Base-by-base conservation (phyloP, 2,797 vertebrate genomes). In the Argentina silus region DNA sequence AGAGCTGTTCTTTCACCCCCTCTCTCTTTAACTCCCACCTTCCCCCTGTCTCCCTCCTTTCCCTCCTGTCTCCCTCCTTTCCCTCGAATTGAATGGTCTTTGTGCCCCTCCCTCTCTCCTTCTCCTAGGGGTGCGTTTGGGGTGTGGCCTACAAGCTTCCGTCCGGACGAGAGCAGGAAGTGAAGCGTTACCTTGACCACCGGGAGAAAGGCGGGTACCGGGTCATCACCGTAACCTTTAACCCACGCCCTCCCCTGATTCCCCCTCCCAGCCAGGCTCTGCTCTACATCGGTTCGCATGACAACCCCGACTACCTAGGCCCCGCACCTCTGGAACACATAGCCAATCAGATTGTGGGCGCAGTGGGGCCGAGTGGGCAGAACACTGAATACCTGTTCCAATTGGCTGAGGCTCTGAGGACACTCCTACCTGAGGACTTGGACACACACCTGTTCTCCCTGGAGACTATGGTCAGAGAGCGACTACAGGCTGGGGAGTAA, bases 331-430 rank as follows among this genome's bases (percentile, higher is more conserved):
- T 99, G 74, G 96, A 99, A 91, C 95, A 96, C 66, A 98, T 99
- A 14, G 98, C 98, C 61, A 91, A 91, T 67, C 97, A 99, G 93
- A 99, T 99, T 77, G 84, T 94, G 72, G 89, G 77, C 70, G 95
- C 96, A 0, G 92, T 91, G 1, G 98, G 98, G 47, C 96, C 95
- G 21, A 99, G 98, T 5, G 97, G 98, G 78, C 91, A 83, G 83
- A 99, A 99, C 85, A 96, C 95, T 0, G 98, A 99, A 70, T 99
- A 99, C 83, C 93, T 99, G 51, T 98, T 99, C 79, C 92, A 98
- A 94, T 94, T 99, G 15, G 97, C 97, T 14, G 90, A 96, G 10
- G 96, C 98, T 48, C 88, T 99, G 62, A 94, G 98, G 78, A 92
- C 87, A 50, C 93, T 97, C 0, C 91, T 97, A 44, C 98, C 97